Base-by-base conservation (phyloP, 2,113 vertebrate species). In the Ophiodon elongatus region DNA sequence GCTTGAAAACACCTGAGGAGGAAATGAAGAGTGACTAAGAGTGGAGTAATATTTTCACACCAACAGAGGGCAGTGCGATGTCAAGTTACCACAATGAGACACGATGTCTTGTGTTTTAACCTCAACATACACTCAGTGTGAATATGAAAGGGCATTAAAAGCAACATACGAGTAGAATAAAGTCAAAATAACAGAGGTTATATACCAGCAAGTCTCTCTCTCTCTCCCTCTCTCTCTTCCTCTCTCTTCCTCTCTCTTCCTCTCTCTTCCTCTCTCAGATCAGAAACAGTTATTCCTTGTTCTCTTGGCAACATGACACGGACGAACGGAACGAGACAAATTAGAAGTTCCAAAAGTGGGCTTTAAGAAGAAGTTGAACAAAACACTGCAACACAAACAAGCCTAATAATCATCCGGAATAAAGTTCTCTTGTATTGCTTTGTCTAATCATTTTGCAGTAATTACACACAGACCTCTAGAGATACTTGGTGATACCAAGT, bases 1-100 rank as follows among this genome's bases (percentile, higher is more conserved):
- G 97, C 97, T 86, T 99, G 97, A n/a, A 98, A n/a, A 73, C 98
- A 99, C 94, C 98, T 99, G 95, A 0, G 14, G 65, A 91, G 1
- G 68, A n/a, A 86, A 45, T 21, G 4, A 10, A 52, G 69, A 0
- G 72, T 3, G 0, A 8, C n/a, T 4, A 9, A 65, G 69, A 54
- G 15, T 54, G 37, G 6, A 76, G 29, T 39, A 2, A 60, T 1
- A 14, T 3, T 65, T 72, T 45, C 11, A 35, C 39, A 76, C 91
- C 93, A 93, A 64, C 77, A 92, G 91, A 84, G 85, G 90, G 93
- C 90, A 88, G 74, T 4, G 1, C 21, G 41, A 29, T 11, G 8
- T 63, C 45, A 23, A 65, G 8, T 45, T 33, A 27, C 9, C 11
- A 41, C 4, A 13, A 8, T 13, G 9, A 43, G 29, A 27, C 21